A percentile compares a stretch with the other conserved stretches of the same genome.
Conservation (phyloP, 2,797 vertebrate species). For the Molothrus aeneus region DNA sequence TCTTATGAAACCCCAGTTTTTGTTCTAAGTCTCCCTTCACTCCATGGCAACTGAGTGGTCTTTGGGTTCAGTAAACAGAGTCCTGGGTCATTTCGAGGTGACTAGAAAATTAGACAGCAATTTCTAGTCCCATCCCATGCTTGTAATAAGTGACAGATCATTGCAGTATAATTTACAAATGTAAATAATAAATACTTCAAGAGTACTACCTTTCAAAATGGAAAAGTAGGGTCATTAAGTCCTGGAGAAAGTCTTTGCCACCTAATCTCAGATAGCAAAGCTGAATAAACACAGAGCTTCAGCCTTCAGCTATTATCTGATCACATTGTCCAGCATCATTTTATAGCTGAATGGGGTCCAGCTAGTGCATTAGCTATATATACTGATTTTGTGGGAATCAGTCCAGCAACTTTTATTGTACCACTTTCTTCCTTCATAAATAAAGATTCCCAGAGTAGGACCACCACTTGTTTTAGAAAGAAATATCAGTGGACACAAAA, state of each 20-base stretch:
- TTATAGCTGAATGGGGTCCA: conserved; percentile 54
- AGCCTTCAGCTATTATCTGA: conserved; percentile 38
- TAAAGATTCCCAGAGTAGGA: background rate
- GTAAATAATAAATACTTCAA: conserved; percentile 23
- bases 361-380: conserved; percentile 42
- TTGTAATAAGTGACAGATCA: conserved; percentile 11
- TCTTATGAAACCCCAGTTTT: background rate
- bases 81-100: background rate
- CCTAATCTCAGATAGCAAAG: conserved; percentile 44
- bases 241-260: conserved; percentile 25
- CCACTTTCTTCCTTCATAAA: background rate
- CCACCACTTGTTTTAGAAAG: background rate
- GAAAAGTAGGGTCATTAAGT: conserved; percentile 12
- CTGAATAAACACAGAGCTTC: conserved; percentile 38
- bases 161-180: background rate
- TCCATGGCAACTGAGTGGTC: background rate
- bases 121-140: background rate
- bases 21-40: background rate
- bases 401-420: conserved; percentile 13
- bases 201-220: conserved; percentile 19
- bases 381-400: conserved; percentile 3
- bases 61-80: background rate
- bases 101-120: background rate
- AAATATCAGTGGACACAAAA: background rate
- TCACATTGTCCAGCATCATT: conserved; percentile 13